Conservation (phyloP, 2,888 invertebrate genomes). For the Orthonychiurus folsomi region DNA sequence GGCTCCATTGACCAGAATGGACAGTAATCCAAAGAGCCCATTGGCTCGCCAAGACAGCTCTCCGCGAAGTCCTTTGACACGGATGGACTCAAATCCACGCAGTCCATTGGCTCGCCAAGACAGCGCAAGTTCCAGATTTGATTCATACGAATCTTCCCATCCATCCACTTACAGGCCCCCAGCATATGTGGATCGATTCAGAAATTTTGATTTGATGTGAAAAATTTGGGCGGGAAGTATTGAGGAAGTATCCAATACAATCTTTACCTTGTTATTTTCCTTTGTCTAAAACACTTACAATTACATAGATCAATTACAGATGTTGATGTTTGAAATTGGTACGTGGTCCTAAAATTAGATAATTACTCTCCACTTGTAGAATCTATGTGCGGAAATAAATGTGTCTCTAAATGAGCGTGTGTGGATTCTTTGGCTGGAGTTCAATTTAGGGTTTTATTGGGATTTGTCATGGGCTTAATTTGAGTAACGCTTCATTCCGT, state of each 20-base stretch:
- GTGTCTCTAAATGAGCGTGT: background rate
- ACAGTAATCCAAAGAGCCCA: background rate
- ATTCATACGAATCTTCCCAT: no score
- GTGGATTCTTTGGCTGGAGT: background rate
- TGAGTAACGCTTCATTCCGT: no score
- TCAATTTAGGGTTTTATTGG: no score
- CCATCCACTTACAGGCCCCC: background rate
- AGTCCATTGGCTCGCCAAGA: background rate
- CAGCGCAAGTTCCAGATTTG: background rate
- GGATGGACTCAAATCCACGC: background rate
- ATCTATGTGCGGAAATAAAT: background rate
- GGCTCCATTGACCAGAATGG: background rate
- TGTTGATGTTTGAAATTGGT: no score
- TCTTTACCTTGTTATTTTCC: background rate
- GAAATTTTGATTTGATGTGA: background rate
- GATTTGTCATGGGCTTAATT: no score
- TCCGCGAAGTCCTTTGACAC: background rate
- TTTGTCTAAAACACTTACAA: no score
- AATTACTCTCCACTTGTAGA: background rate
- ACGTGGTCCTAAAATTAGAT: background rate
- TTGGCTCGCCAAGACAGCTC: background rate
- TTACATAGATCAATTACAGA: no score
- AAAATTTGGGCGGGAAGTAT: background rate
- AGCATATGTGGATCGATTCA: background rate
- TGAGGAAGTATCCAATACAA: background rate